Evolutionary conservation across 2,888 invertebrate genomes (phyloP), one percentile per base, ranked within the genome.

Genomic region (Steromphala cineraria): DNA sequence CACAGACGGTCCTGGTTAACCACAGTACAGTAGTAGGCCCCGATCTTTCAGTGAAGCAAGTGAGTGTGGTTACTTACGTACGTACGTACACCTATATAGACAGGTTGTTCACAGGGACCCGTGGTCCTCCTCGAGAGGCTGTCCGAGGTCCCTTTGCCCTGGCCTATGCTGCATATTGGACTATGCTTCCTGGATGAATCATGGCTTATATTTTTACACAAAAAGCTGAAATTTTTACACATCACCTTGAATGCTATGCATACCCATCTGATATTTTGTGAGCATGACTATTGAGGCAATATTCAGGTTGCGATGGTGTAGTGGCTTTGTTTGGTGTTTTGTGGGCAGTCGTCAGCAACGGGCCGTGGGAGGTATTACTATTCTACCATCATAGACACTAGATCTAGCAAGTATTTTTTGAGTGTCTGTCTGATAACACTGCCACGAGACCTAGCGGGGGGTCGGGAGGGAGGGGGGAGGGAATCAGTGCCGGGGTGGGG

Each of bases 211-310:
- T 71, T 71, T 71, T 71, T 71, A 71, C 71, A 46, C 46, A 71
- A 62, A 62, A 40, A 71, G 71, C 71, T 71, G 71, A 71, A 71
- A 71, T 71, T 71, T 71, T 36, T 71, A 71, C 71, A 36, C 71
- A 71, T 71, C 71, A 71, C 71, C 40, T 71, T 71, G 71, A 71
- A 71, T 71, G 71, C 71, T 71, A 71, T 71, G 71, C 71, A 71
- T 71, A 71, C 71, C 71, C 71, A 71, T 71, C 71, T 71, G 71
- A 31, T 71, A 40, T 71, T 71, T 71, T 71, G 36, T 71, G 71
- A 36, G 71, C 31, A 31, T 40, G 71, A 71, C 71, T 36, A 36
- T 36, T 71, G 71, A 71, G 71, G 71, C 71, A 71, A 71, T 71
- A 71, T 71, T 31, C 71, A 36, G 71, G 40, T 71, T 71, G 71